Evolutionary conservation across 1,140 invertebrate species (phyloP).

Genomic region (Nephotettix cincticeps): DNA sequence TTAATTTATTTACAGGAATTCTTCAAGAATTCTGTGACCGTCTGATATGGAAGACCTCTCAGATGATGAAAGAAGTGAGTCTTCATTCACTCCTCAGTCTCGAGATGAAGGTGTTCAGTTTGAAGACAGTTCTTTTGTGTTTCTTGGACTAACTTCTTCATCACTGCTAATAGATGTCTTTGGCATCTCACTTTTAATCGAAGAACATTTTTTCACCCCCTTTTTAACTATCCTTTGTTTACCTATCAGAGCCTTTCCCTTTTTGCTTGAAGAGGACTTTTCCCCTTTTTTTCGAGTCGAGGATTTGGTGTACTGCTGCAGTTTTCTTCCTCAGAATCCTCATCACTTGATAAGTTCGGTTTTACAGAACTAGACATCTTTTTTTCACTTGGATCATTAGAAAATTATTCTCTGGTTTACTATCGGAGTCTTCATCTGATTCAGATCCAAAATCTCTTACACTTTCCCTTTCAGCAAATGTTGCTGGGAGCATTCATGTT

Average conservation of each 20-base stretch:
- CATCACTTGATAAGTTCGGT: neutral
- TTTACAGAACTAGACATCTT: neutral
- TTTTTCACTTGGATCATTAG: neutral
- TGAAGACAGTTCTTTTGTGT: conserved; percentile 12
- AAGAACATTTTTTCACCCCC: neutral
- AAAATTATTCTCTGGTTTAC: neutral
- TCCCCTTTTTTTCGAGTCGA: too few species aligned
- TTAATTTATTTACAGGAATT: too few species aligned
- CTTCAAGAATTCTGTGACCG: too few species aligned
- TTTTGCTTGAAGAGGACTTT: neutral
- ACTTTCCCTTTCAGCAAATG: neutral
- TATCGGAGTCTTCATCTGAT: neutral
- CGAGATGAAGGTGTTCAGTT: too few species aligned
- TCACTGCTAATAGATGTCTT: neutral
- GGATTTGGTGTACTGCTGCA: too few species aligned
- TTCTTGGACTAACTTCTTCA: neutral
- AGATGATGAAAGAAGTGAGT: too few species aligned
- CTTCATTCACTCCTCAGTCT: too few species aligned
- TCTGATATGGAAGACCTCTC: too few species aligned
- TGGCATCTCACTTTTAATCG: neutral
- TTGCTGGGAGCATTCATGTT: conserved; percentile 5
- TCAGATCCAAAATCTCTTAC: neutral
- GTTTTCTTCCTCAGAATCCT: too few species aligned
- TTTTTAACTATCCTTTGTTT: conserved; percentile 1
- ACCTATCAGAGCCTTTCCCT: neutral